Conservation (phyloP, 2,888 invertebrate species). For the Drosophila robusta region DNA sequence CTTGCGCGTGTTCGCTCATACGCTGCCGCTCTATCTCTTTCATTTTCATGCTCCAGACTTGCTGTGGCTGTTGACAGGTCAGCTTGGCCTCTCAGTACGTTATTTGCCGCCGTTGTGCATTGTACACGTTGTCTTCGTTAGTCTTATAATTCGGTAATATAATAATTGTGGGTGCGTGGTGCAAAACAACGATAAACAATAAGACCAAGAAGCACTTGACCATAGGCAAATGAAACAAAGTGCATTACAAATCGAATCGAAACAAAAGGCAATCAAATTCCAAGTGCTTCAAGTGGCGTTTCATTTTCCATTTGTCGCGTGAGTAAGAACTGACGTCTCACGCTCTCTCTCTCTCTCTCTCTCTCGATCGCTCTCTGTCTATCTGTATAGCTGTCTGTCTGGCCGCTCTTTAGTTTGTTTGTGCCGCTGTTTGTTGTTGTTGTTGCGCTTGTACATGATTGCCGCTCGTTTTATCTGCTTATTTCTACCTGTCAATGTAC, state of each 20-base stretch:
- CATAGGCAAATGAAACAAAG: slow-evolving; percentile 20
- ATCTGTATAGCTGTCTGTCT: slow-evolving; percentile 12
- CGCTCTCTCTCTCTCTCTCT: slow-evolving; percentile 20
- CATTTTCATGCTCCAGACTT: slow-evolving; percentile 30
- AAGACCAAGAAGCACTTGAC: slow-evolving; percentile 7
- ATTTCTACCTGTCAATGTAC: slow-evolving; percentile 47
- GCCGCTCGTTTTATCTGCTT: slow-evolving; percentile 46
- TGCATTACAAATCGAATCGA: slow-evolving; percentile 35
- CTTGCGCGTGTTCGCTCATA: slow-evolving; percentile 29
- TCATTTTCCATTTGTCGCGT: slow-evolving; percentile 61
- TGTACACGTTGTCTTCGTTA: slow-evolving; percentile 60
- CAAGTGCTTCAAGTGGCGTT: slow-evolving; percentile 45
- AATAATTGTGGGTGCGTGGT: slow-evolving; percentile 17
- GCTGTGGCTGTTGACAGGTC: slow-evolving; percentile 37
- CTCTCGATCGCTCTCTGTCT: slow-evolving; percentile 16
- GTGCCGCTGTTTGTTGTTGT: slow-evolving; percentile 33
- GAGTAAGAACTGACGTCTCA: slow-evolving; percentile 50
- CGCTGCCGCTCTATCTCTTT: slow-evolving; percentile 33
- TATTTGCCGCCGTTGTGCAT: slow-evolving; percentile 53
- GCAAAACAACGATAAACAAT: background rate
- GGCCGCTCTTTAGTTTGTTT: slow-evolving; percentile 37
- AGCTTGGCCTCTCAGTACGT: slow-evolving; percentile 48
- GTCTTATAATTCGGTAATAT: slow-evolving; percentile 35
- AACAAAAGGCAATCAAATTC: slow-evolving; percentile 34
- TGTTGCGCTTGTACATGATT: slow-evolving; percentile 44